Conservation (phyloP, 2,113 vertebrate genomes). For the Hymenochirus boettgeri region DNA sequence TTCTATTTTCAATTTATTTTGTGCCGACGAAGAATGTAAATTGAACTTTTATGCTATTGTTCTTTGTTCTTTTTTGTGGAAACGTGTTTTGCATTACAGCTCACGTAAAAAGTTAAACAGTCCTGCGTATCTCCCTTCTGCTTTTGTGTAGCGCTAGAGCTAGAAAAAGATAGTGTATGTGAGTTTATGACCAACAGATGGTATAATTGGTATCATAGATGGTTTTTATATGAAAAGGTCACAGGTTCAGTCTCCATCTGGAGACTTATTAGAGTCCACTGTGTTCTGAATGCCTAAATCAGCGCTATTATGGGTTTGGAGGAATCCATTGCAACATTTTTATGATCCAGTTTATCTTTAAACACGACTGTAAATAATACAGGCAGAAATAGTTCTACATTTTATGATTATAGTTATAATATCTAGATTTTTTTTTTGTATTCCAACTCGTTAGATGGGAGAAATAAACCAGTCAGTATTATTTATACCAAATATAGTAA, state of each 20-base stretch:
- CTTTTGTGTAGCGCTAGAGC: slow-evolving; percentile 58
- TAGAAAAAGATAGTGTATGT: slow-evolving; percentile 62
- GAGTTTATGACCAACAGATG: slow-evolving; percentile 73
- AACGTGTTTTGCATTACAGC: slow-evolving; percentile 73
- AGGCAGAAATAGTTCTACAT: background rate
- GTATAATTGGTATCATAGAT: slow-evolving; percentile 64
- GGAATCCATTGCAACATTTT: background rate
- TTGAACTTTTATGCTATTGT: slow-evolving; percentile 65
- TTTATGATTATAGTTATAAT: background rate
- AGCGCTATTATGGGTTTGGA: slow-evolving; percentile 48
- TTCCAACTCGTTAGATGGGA: background rate
- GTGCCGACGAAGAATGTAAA: slow-evolving; percentile 71
- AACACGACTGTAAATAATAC: background rate
- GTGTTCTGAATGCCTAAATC: slow-evolving; percentile 54
- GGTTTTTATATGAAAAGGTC: slow-evolving; percentile 63
- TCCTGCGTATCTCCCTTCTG: slow-evolving; percentile 60
- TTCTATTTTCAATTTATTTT: slow-evolving; percentile 73
- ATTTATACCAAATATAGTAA: too few relatives aligned
- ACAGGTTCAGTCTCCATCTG: slow-evolving; percentile 67
- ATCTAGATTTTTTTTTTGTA: background rate
- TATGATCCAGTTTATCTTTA: background rate
- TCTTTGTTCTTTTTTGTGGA: slow-evolving; percentile 68
- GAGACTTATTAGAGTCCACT: slow-evolving; percentile 53
- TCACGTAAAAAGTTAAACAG: slow-evolving; percentile 57
- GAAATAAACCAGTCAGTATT: too few relatives aligned